phyloP scores from a whole-genome alignment of 2,888 invertebrate species.

The Caenorhabditis macrosperma region DNA sequence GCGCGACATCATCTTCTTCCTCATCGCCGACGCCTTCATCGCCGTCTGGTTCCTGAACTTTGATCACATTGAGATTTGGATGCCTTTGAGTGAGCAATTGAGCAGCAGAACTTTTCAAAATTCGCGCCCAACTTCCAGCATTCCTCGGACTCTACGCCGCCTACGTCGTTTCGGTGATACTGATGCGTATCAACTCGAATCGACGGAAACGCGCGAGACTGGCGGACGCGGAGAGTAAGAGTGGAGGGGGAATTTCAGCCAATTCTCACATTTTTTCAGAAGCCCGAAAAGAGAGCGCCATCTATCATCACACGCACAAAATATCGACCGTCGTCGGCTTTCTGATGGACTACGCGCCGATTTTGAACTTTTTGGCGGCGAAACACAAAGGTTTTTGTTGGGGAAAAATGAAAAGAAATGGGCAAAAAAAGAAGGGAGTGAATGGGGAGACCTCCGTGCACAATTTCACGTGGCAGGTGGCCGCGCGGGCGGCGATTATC shows the following conservation, averaged over 20 bases:
- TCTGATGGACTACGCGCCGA: constrained; percentile 41
- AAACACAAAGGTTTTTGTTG: constrained; percentile 34
- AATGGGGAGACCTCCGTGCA: background rate
- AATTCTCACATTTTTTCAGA: constrained; percentile 13
- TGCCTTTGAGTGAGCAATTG: constrained; percentile 48
- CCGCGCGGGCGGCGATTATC: no score
- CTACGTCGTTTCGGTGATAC: constrained; percentile 82
- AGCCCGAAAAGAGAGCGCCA: constrained; percentile 29
- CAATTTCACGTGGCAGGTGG: no score
- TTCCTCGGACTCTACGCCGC: constrained; percentile 82
- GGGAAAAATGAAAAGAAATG: no score
- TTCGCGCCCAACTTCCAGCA: no score
- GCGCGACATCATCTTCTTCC: constrained; percentile 83
- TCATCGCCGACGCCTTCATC: constrained; percentile 82
- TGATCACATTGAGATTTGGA: constrained; percentile 82
- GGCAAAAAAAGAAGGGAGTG: no score
- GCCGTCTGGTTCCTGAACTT: constrained; percentile 82
- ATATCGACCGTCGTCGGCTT: constrained; percentile 45
- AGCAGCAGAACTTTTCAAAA: no score
- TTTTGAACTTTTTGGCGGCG: constrained; percentile 37
- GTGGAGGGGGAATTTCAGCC: background rate
- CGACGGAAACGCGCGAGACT: constrained; percentile 21
- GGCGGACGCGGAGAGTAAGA: constrained; percentile 20
- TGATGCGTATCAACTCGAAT: constrained; percentile 58
- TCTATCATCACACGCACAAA: constrained; percentile 42